These are phyloP conservation scores for Micropterix aruncella DNA, from an alignment of 2,888 invertebrate genomes.

Conservation along the genomic window DNA sequence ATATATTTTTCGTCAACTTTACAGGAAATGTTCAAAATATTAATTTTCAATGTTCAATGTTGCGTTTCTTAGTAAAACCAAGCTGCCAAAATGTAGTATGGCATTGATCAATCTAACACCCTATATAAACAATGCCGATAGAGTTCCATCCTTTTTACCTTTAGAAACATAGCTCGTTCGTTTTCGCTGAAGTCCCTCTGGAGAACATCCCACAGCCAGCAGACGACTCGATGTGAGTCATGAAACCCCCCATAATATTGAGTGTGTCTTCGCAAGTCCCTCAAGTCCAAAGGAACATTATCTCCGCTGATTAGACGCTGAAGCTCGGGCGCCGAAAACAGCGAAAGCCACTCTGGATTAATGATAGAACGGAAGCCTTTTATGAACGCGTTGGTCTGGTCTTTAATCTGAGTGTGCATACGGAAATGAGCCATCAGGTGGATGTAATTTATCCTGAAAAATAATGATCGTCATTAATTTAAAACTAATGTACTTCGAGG, in stretches of 20 bases:
- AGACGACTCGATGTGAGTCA: conserved; percentile 91
- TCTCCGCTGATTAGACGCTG: conserved; percentile 94
- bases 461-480: not conserved
- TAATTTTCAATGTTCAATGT: no score
- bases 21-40: no score
- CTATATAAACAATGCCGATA: no score
- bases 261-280: conserved; percentile 78
- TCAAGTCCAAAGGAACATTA: conserved; percentile 81
- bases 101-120: no score
- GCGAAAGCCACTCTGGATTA: conserved; percentile 84
- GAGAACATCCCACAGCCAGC: conserved; percentile 98
- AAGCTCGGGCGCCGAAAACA: conserved; percentile 94
- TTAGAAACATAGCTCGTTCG: conserved; percentile 88
- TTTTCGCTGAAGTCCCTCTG: conserved; percentile 87
- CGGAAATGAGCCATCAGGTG: conserved; percentile 98
- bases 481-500: no score
- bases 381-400: conserved; percentile 93
- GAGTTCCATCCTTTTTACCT: no score
- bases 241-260: conserved; percentile 99
- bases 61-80: no score
- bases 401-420: conserved; percentile 95
- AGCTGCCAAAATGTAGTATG: no score
- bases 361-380: conserved; percentile 92
- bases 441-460: conserved; percentile 85
- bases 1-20: no score